Evolutionary conservation across 2,797 vertebrate species (phyloP).

Genomic region (Hephaestus fuliginosus): DNA sequence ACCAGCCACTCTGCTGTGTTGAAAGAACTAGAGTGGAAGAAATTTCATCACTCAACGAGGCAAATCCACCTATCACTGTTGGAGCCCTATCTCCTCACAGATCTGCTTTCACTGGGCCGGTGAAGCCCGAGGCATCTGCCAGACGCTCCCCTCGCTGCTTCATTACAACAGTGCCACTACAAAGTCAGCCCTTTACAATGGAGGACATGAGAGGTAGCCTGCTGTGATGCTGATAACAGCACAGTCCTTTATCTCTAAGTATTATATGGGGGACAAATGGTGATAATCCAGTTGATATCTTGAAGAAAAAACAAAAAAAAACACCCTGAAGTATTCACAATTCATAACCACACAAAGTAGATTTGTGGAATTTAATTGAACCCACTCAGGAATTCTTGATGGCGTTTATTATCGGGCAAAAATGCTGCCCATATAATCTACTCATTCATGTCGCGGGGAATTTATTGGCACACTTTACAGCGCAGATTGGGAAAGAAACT

Average conservation of each 20-base stretch:
- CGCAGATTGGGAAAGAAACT: constrained; percentile 21
- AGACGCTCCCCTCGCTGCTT: constrained; percentile 60
- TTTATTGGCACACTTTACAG: constrained; percentile 36
- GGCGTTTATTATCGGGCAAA: constrained; percentile 40
- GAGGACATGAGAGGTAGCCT: constrained; percentile 59
- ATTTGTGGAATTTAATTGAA: constrained; percentile 48
- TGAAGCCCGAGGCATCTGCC: constrained; percentile 69
- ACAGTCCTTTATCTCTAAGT: constrained; percentile 53
- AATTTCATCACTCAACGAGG: constrained; percentile 62
- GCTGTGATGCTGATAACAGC: constrained; percentile 56
- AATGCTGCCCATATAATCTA: constrained; percentile 23
- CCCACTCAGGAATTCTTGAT: constrained; percentile 36
- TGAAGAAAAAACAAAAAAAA: background rate
- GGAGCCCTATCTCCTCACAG: constrained; percentile 57
- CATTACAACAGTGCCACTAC: constrained; percentile 59
- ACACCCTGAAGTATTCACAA: constrained; percentile 1
- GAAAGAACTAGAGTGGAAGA: constrained; percentile 68
- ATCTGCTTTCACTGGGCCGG: constrained; percentile 74
- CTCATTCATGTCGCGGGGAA: constrained; percentile 35
- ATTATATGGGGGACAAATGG: constrained; percentile 48
- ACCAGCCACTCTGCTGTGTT: constrained; percentile 19
- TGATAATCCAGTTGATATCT: constrained; percentile 27
- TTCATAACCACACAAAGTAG: background rate
- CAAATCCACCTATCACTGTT: constrained; percentile 65
- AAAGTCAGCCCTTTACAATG: constrained; percentile 61